Percentiles rank a stretch among this genome's conserved stretches.
phyloP scores from a whole-genome alignment of 2,888 invertebrate genomes.

The Torymus auratus region DNA sequence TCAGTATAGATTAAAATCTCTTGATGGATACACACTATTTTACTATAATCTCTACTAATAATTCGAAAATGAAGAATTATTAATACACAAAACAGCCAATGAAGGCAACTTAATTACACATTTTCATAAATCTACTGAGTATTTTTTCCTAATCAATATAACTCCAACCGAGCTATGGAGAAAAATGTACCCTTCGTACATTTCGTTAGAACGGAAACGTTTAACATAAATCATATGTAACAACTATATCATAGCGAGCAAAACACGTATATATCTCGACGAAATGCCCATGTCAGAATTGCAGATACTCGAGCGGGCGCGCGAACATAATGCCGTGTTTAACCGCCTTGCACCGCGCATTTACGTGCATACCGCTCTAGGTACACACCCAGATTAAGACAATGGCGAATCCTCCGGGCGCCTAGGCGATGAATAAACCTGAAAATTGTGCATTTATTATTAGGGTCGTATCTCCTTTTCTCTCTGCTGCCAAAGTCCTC shows the following conservation, averaged over 20 bases:
- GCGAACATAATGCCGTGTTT: no score
- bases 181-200: not conserved
- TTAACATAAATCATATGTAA: constrained; percentile 40
- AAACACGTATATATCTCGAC: constrained; percentile 2
- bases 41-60: not conserved
- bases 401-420: constrained; percentile 34
- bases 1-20: constrained; percentile 26
- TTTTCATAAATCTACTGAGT: not conserved
- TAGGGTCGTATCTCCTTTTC: not conserved
- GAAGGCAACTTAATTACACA: constrained; percentile 29
- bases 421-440: not conserved
- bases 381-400: constrained; percentile 37
- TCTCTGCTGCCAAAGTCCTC: constrained; percentile 22
- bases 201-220: constrained; percentile 5
- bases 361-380: constrained; percentile 14
- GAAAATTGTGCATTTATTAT: constrained; percentile 33
- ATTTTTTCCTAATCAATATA: not conserved
- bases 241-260: constrained; percentile 27
- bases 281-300: constrained; percentile 14
- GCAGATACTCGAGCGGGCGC: not conserved
- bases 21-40: not conserved
- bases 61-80: not conserved
- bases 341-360: not conserved
- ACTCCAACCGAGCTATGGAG: not conserved
- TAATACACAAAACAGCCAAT: not conserved